A percentile compares a stretch with the other conserved stretches of the same genome.
phyloP scores from a whole-genome alignment of 1,140 invertebrate species.

The Sitodiplosis mosellana region DNA sequence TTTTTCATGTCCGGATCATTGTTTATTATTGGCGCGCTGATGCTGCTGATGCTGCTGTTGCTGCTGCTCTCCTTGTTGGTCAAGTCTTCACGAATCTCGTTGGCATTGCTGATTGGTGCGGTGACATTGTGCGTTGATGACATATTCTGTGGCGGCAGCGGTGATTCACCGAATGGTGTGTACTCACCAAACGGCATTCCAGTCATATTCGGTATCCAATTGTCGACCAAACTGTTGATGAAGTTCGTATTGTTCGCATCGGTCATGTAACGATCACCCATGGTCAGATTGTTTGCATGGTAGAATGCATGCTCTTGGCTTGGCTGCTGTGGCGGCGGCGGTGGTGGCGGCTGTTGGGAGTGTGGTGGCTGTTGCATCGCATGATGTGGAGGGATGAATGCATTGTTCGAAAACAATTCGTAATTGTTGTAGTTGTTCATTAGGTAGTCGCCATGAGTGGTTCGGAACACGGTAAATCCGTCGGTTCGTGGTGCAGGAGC shows the following conservation, averaged over 20 bases:
- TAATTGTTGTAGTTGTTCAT: background rate
- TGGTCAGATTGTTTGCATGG: no score
- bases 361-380: background rate
- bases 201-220: conserved; percentile 59
- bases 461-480: no score
- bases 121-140: background rate
- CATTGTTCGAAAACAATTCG: conserved; percentile 1
- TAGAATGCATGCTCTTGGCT: background rate
- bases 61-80: background rate
- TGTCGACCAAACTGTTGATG: conserved; percentile 60
- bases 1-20: conserved; percentile 4
- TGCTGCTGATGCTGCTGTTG: background rate
- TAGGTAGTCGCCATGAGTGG: background rate
- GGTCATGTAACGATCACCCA: background rate
- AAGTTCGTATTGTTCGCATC: conserved; percentile 9
- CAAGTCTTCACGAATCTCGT: background rate
- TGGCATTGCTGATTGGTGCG: background rate
- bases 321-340: background rate
- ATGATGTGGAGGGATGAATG: background rate
- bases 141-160: background rate
- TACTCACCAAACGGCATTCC: conserved; percentile 37
- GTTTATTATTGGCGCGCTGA: background rate
- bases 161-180: conserved; percentile 47
- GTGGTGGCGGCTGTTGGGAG: background rate
- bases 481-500: no score